phyloP scores from a whole-genome alignment of 2,113 vertebrate species.

The Pelusios castaneus region DNA sequence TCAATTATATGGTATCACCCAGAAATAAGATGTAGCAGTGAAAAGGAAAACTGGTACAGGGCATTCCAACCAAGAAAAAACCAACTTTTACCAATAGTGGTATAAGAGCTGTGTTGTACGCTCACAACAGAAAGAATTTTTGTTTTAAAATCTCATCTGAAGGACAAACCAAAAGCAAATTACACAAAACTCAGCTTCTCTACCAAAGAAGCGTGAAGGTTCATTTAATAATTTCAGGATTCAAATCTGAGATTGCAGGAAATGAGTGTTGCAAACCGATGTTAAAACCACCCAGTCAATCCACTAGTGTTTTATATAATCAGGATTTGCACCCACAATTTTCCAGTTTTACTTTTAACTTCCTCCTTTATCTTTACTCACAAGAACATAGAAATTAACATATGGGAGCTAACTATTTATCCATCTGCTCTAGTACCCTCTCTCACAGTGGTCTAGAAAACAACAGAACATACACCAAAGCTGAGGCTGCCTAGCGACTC shows the following conservation, averaged over 20 bases:
- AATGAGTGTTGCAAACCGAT: background rate
- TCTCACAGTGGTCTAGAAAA: background rate
- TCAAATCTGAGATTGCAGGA: background rate
- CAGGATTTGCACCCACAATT: background rate
- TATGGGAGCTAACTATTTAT: background rate
- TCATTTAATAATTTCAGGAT: background rate
- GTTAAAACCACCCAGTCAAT: background rate
- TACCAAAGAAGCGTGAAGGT: background rate
- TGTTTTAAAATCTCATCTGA: background rate
- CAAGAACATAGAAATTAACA: background rate
- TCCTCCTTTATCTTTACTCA: background rate
- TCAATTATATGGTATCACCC: background rate
- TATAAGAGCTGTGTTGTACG: background rate
- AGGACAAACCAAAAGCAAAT: background rate
- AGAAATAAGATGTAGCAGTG: background rate
- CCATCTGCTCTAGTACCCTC: background rate
- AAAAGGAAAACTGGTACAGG: background rate
- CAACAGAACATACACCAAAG: background rate
- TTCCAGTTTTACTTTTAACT: background rate
- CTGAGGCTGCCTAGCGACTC: background rate
- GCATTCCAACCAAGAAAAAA: background rate
- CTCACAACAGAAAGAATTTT: background rate
- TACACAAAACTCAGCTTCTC: background rate
- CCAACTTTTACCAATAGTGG: background rate
- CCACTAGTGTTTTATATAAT: background rate